Evolutionary conservation across 2,888 invertebrate genomes (phyloP).

Genomic region (Monochamus alternatus): DNA sequence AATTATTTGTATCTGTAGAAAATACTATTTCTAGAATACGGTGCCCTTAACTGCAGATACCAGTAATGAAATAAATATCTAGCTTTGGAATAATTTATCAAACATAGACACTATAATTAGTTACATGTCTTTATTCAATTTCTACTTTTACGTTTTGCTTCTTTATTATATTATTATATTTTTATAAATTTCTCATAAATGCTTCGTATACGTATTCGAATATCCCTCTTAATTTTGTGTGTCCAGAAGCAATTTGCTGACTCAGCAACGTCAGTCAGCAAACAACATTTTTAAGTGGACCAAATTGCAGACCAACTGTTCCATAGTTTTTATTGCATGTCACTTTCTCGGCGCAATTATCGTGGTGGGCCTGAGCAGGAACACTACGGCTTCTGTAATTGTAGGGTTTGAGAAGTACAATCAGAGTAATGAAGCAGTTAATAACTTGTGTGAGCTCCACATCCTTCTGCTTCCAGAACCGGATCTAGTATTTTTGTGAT

Average conservation of each 20-base stretch:
- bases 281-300: slow-evolving; percentile 16
- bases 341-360: slow-evolving; percentile 45
- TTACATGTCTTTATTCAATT: too few relatives aligned
- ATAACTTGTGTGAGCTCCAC: slow-evolving; percentile 53
- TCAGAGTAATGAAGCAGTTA: slow-evolving; percentile 60
- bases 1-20: too few relatives aligned
- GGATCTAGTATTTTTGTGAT: slow-evolving; percentile 23
- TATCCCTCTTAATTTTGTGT: neutral
- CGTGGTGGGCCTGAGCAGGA: slow-evolving; percentile 43
- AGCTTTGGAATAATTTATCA: too few relatives aligned
- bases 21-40: too few relatives aligned
- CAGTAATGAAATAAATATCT: too few relatives aligned
- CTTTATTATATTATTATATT: too few relatives aligned
- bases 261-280: neutral
- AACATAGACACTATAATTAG: too few relatives aligned
- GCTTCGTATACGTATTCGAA: neutral
- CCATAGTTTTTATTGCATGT: slow-evolving; percentile 44
- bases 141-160: too few relatives aligned
- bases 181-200: too few relatives aligned
- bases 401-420: slow-evolving; percentile 53
- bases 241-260: neutral
- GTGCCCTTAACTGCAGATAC: too few relatives aligned
- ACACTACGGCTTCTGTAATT: slow-evolving; percentile 52
- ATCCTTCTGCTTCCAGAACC: slow-evolving; percentile 43
- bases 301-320: slow-evolving; percentile 14